phyloP scores from a whole-genome alignment of 2,797 vertebrate species.

The Capromys pilorides region DNA sequence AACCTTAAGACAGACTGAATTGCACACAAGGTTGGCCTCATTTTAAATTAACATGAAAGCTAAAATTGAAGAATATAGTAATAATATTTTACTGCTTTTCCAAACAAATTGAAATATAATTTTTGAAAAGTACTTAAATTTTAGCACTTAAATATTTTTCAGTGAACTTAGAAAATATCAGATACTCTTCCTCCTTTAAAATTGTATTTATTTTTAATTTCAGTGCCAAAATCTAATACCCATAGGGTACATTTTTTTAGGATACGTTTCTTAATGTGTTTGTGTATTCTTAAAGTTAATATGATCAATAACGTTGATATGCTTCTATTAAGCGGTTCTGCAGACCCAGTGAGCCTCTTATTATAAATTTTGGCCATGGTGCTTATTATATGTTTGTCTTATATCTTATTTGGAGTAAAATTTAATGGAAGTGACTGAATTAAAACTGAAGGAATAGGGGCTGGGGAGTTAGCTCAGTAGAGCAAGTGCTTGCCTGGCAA shows the following conservation, averaged over 20 bases:
- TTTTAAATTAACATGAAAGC: slow-evolving; percentile 41
- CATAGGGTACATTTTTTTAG: background rate
- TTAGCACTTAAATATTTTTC: background rate
- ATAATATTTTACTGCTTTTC: background rate
- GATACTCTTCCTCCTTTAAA: background rate
- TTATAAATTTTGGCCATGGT: background rate
- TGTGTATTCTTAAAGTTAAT: slow-evolving; percentile 1
- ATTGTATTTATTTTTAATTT: slow-evolving; percentile 31
- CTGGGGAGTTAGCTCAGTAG: no score
- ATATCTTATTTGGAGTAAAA: slow-evolving; percentile 27
- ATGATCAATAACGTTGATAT: background rate
- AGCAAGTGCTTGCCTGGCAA: no score
- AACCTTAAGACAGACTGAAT: slow-evolving; percentile 21
- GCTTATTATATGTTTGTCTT: slow-evolving; percentile 3
- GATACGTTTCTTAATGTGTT: background rate
- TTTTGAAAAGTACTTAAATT: slow-evolving; percentile 31
- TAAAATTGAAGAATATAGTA: background rate
- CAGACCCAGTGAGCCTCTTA: background rate
- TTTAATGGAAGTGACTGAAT: slow-evolving; percentile 9
- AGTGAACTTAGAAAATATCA: slow-evolving; percentile 4
- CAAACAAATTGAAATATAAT: slow-evolving; percentile 52
- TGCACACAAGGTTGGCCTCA: background rate
- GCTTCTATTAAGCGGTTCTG: background rate
- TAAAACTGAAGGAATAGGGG: no score
- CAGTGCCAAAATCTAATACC: slow-evolving; percentile 28